These are phyloP conservation scores for Esox niger DNA, from an alignment of 2,113 vertebrate species.

Conservation along the genomic window DNA sequence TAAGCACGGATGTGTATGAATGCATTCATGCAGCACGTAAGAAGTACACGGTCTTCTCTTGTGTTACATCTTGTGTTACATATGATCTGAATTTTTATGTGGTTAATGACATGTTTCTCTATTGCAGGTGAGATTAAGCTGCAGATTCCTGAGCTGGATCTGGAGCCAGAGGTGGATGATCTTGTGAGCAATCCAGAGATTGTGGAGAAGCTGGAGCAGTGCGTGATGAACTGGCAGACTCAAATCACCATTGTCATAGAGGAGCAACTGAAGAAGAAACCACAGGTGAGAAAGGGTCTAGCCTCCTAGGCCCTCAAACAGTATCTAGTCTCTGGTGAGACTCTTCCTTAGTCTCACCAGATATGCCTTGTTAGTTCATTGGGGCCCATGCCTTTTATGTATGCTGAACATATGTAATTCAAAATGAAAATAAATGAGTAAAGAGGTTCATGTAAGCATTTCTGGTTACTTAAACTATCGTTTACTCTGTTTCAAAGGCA, in stretches of 20 bases:
- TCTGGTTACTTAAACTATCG: not conserved
- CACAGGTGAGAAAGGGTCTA: slow-evolving; percentile 73
- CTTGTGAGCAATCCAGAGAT: slow-evolving; percentile 64
- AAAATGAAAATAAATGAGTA: not conserved
- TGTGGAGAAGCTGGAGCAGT: slow-evolving; percentile 77
- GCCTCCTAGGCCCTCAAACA: no score
- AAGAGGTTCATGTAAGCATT: no score
- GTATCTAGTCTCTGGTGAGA: no score
- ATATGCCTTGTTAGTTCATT: no score
- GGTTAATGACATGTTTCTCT: not conserved
- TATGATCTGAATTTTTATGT: not conserved
- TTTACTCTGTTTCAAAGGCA: slow-evolving; percentile 61
- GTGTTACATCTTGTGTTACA: no score
- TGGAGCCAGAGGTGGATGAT: slow-evolving; percentile 65
- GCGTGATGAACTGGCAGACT: slow-evolving; percentile 81
- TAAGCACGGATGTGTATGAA: not conserved
- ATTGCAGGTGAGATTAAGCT: slow-evolving; percentile 76
- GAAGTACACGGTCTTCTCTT: not conserved
- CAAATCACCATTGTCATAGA: slow-evolving; percentile 80
- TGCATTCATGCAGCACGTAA: not conserved
- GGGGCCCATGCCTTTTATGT: no score
- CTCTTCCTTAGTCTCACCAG: no score
- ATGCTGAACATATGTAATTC: not conserved
- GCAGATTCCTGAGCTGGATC: slow-evolving; percentile 78
- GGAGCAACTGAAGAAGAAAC: slow-evolving; percentile 77